Conservation (phyloP, 2,888 invertebrate species). For the Hirtodrosophila histrioides region DNA sequence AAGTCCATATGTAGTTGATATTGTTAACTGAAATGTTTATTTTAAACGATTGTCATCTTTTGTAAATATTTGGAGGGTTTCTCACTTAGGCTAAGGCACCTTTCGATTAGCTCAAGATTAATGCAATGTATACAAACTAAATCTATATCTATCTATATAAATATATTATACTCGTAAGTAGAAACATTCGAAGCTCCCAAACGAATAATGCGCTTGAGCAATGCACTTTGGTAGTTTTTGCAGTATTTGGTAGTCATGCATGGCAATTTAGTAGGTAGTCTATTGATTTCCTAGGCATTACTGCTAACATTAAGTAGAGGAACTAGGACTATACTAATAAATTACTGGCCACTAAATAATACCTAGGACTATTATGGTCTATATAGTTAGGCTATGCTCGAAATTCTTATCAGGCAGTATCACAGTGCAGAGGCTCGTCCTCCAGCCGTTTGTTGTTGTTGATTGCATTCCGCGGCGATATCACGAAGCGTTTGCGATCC, state of each 20-base stretch:
- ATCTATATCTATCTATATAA: neutral
- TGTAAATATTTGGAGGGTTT: conserved; percentile 36
- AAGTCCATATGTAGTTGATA: neutral
- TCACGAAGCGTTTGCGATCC: conserved; percentile 77
- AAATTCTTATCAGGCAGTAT: conserved; percentile 64
- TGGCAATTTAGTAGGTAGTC: conserved; percentile 42
- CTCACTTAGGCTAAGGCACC: conserved; percentile 29
- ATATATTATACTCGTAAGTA: conserved; percentile 7
- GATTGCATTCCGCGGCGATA: conserved; percentile 77
- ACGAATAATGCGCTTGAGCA: conserved; percentile 2
- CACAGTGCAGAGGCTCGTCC: conserved; percentile 79
- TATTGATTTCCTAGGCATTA: conserved; percentile 23
- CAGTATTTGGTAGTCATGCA: conserved; percentile 41
- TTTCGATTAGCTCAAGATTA: conserved; percentile 23
- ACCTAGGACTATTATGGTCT: conserved; percentile 9
- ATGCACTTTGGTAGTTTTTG: conserved; percentile 16
- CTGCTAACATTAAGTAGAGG: conserved; percentile 30
- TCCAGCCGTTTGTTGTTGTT: conserved; percentile 68
- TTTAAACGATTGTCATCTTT: conserved; percentile 21
- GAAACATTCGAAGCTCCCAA: conserved; percentile 8
- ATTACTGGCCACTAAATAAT: conserved; percentile 41
- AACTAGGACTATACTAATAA: conserved; percentile 42
- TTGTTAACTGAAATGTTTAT: conserved; percentile 12
- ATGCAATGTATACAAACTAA: conserved; percentile 11
- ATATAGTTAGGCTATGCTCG: conserved; percentile 17